Conservation (phyloP, 2,797 vertebrate species). For the Galaxias olidus region DNA sequence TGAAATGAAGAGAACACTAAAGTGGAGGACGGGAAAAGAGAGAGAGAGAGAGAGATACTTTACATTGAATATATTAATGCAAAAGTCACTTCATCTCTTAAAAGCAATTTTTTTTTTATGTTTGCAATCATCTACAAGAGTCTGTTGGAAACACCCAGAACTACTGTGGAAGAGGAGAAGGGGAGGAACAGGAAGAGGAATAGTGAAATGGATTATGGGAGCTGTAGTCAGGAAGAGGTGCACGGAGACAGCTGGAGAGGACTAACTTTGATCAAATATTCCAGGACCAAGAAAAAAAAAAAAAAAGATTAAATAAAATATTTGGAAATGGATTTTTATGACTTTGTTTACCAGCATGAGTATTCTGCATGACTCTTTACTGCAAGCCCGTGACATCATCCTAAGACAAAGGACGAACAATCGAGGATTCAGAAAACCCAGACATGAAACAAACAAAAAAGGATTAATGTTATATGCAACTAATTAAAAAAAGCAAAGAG, state of each 20-base stretch:
- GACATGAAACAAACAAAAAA: constrained; percentile 51
- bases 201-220: constrained; percentile 31
- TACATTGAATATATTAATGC: constrained; percentile 39
- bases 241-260: constrained; percentile 38
- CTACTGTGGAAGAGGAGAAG: constrained; percentile 29
- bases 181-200: constrained; percentile 34
- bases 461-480: constrained; percentile 69
- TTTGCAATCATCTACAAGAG: constrained; percentile 42
- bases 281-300: constrained; percentile 50
- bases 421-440: constrained; percentile 54
- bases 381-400: constrained; percentile 70
- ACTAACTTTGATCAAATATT: constrained; percentile 59
- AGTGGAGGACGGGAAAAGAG: constrained; percentile 34
- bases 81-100: constrained; percentile 29
- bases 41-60: constrained; percentile 24
- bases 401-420: constrained; percentile 71
- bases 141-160: constrained; percentile 42
- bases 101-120: constrained; percentile 27
- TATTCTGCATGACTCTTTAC: constrained; percentile 77
- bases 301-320: constrained; percentile 56
- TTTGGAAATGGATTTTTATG: constrained; percentile 73
- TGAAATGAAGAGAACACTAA: constrained; percentile 40
- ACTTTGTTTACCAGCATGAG: constrained; percentile 82
- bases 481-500: constrained; percentile 46
- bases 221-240: constrained; percentile 25